Conservation (phyloP, 2,113 vertebrate genomes). For the Paradisaea rubra region DNA sequence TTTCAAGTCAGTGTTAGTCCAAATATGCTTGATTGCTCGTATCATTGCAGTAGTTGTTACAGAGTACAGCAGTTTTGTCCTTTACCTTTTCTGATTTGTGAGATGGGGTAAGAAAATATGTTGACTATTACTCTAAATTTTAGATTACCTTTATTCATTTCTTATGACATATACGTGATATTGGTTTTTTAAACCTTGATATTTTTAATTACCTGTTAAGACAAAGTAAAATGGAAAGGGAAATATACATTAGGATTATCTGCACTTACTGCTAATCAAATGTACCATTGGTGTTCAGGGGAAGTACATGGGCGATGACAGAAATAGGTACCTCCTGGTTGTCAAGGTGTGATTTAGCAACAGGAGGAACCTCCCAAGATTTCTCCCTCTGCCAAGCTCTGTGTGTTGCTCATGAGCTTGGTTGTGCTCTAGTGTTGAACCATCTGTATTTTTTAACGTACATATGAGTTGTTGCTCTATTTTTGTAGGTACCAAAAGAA, state of each 20-base stretch:
- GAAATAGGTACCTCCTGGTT: neutral
- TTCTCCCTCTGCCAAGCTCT: neutral
- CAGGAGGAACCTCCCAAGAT: neutral
- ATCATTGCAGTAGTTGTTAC: neutral
- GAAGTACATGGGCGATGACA: accelerated
- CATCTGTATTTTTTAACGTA: neutral
- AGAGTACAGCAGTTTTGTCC: neutral
- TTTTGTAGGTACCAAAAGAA: slow-evolving; percentile 90
- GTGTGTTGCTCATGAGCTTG: neutral
- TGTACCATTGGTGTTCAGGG: neutral
- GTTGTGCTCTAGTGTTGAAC: neutral
- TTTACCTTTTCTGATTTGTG: neutral
- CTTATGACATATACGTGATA: neutral
- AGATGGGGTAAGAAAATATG: neutral
- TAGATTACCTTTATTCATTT: neutral
- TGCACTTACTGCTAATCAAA: neutral
- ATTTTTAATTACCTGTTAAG: neutral
- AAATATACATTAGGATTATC: neutral
- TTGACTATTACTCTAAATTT: neutral
- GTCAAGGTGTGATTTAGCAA: neutral
- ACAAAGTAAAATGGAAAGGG: neutral
- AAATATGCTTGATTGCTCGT: neutral
- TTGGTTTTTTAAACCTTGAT: neutral
- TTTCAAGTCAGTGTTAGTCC: neutral
- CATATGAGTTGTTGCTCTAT: neutral